Evolutionary conservation across 2,888 invertebrate genomes (phyloP).

Genomic region (Sthenelais limicola): DNA sequence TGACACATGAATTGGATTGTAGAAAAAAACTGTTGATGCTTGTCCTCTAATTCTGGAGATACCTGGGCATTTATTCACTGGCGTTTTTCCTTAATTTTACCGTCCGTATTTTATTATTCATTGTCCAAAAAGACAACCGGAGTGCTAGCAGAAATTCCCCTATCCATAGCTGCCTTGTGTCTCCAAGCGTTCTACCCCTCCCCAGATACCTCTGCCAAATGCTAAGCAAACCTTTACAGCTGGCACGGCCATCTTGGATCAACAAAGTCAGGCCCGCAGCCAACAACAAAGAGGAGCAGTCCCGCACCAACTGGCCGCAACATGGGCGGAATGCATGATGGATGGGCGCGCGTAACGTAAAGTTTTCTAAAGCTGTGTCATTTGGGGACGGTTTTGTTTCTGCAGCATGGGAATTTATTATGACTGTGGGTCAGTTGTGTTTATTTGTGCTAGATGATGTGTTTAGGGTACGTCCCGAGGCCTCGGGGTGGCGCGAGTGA

Average conservation of each 20-base stretch:
- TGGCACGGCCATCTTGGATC: conserved; percentile 25
- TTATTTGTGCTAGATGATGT: conserved; percentile 21
- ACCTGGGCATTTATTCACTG: too few species aligned
- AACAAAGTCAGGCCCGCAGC: conserved; percentile 20
- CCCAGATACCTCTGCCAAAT: conserved; percentile 12
- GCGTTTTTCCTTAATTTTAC: too few species aligned
- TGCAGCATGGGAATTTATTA: conserved; percentile 33
- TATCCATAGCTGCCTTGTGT: background rate
- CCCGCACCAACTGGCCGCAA: conserved; percentile 32
- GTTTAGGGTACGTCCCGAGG: conserved; percentile 17
- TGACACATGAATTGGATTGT: too few species aligned
- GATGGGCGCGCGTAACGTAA: background rate
- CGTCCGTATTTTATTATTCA: too few species aligned
- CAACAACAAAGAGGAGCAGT: conserved; percentile 26
- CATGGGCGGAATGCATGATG: conserved; percentile 17
- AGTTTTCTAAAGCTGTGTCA: conserved; percentile 14
- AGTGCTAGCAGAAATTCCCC: background rate
- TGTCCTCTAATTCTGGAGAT: too few species aligned
- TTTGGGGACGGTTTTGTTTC: conserved; percentile 30
- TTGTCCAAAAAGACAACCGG: too few species aligned
- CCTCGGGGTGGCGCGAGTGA: conserved; percentile 6
- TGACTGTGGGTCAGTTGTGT: conserved; percentile 24
- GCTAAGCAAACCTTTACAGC: conserved; percentile 23
- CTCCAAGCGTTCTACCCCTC: background rate
- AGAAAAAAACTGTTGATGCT: too few species aligned